These are phyloP conservation scores for Cephonodes hylas DNA, from an alignment of 2,888 invertebrate genomes.

Conservation along the genomic window DNA sequence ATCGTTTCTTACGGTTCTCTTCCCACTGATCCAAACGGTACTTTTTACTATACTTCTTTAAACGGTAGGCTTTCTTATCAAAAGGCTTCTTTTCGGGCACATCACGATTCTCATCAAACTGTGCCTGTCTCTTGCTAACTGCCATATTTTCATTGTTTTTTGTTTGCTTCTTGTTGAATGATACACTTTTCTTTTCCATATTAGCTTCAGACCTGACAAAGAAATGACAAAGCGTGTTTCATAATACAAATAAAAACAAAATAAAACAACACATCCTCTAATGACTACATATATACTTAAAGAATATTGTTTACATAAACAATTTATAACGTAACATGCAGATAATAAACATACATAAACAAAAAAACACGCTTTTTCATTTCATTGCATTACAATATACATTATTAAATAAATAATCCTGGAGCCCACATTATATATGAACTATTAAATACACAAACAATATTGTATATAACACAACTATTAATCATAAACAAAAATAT, in stretches of 20 bases:
- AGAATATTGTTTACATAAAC: constrained; percentile 25
- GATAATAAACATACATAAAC: constrained; percentile 22
- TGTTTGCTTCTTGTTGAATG: constrained; percentile 22
- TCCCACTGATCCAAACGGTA: constrained; percentile 86
- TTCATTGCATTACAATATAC: constrained; percentile 28
- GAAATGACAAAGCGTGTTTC: constrained; percentile 78
- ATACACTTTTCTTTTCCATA: constrained; percentile 59
- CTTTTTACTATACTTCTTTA: constrained; percentile 86
- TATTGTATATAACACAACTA: not conserved
- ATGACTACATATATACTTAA: constrained; percentile 25
- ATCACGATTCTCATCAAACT: constrained; percentile 51
- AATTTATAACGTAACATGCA: constrained; percentile 23
- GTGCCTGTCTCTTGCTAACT: constrained; percentile 38
- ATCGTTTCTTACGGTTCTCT: constrained; percentile 81
- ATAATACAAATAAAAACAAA: constrained; percentile 39
- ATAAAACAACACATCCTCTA: constrained; percentile 1
- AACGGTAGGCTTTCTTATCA: constrained; percentile 84
- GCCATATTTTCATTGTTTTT: constrained; percentile 21
- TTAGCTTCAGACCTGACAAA: constrained; percentile 65
- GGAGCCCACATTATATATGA: not conserved
- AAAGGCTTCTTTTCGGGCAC: constrained; percentile 78
- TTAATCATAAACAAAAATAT: too few relatives aligned
- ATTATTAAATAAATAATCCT: not conserved
- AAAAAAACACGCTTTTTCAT: constrained; percentile 67
- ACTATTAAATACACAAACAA: too few relatives aligned